Evolutionary conservation across 2,113 vertebrate species (phyloP).

Genomic region (Misgurnus mizolepis): DNA sequence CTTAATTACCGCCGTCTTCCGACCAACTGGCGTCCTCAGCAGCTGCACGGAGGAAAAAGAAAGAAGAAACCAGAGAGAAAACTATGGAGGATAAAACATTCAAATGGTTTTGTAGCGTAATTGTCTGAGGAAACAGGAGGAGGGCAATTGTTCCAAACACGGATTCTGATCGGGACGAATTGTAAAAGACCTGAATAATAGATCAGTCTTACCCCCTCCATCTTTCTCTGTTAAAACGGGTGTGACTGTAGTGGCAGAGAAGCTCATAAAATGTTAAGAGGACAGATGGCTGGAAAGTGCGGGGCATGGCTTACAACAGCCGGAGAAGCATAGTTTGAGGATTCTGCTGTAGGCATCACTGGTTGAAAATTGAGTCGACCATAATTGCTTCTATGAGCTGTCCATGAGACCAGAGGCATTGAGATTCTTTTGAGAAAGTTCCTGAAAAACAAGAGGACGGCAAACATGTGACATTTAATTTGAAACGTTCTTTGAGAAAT

Average conservation of each 20-base stretch:
- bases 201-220: slow-evolving; percentile 29
- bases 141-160: slow-evolving; percentile 50
- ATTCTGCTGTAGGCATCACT: slow-evolving; percentile 12
- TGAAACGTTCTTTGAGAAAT: slow-evolving; percentile 21
- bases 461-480: slow-evolving; percentile 17
- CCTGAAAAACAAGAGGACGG: slow-evolving; percentile 14
- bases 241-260: slow-evolving; percentile 45
- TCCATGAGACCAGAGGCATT: not conserved
- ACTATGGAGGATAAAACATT: slow-evolving; percentile 50
- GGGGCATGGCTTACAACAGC: slow-evolving; percentile 25
- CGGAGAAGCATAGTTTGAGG: slow-evolving; percentile 1
- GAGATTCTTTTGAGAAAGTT: slow-evolving; percentile 5
- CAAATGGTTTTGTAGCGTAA: slow-evolving; percentile 61
- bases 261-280: slow-evolving; percentile 65
- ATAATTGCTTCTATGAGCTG: slow-evolving; percentile 35
- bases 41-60: slow-evolving; percentile 62
- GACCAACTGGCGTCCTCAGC: slow-evolving; percentile 64
- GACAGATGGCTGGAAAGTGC: slow-evolving; percentile 61
- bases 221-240: slow-evolving; percentile 27
- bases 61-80: slow-evolving; percentile 28
- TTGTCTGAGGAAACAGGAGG: slow-evolving; percentile 60
- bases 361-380: slow-evolving; percentile 31
- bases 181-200: slow-evolving; percentile 63
- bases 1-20: slow-evolving; percentile 71
- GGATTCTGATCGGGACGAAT: slow-evolving; percentile 57